Evolutionary conservation across 2,888 invertebrate species (phyloP).

Genomic region (Alsophila aescularia): DNA sequence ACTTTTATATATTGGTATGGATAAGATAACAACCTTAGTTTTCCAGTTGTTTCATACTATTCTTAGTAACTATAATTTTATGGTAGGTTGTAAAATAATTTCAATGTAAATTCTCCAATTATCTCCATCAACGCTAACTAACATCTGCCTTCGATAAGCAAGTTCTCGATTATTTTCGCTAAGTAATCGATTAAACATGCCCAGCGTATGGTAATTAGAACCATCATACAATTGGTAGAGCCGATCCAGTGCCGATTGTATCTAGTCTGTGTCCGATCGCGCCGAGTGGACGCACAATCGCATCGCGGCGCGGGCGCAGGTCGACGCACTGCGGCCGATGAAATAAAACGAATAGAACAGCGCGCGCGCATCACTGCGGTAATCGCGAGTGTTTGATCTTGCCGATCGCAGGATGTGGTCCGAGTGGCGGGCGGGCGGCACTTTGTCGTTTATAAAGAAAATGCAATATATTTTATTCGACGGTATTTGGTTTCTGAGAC

Average conservation of each 20-base stretch:
- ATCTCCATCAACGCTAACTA: neutral
- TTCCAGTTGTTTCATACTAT: too few relatives aligned
- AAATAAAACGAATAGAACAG: slow-evolving; percentile 45
- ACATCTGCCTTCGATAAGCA: slow-evolving; percentile 6
- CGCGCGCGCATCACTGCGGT: slow-evolving; percentile 66
- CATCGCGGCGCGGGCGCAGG: slow-evolving; percentile 6
- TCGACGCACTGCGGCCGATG: slow-evolving; percentile 24
- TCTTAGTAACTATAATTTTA: too few relatives aligned
- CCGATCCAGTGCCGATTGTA: slow-evolving; percentile 8
- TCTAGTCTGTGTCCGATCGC: slow-evolving; percentile 1
- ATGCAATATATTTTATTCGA: too few relatives aligned
- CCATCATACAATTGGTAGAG: slow-evolving; percentile 9
- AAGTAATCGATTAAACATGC: slow-evolving; percentile 23
- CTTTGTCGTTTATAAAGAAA: neutral
- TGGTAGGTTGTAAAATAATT: neutral
- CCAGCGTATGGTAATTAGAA: slow-evolving; percentile 15
- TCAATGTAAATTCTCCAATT: neutral
- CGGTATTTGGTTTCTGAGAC: too few relatives aligned
- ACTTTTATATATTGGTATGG: too few relatives aligned
- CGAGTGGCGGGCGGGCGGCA: neutral
- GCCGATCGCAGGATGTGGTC: slow-evolving; percentile 45
- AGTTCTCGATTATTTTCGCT: slow-evolving; percentile 15
- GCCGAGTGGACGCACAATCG: slow-evolving; percentile 19
- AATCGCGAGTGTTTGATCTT: slow-evolving; percentile 70
- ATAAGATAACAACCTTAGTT: too few relatives aligned